Evolutionary conservation across 1,140 invertebrate species (phyloP).

Genomic region (Odontomachus brunneus): DNA sequence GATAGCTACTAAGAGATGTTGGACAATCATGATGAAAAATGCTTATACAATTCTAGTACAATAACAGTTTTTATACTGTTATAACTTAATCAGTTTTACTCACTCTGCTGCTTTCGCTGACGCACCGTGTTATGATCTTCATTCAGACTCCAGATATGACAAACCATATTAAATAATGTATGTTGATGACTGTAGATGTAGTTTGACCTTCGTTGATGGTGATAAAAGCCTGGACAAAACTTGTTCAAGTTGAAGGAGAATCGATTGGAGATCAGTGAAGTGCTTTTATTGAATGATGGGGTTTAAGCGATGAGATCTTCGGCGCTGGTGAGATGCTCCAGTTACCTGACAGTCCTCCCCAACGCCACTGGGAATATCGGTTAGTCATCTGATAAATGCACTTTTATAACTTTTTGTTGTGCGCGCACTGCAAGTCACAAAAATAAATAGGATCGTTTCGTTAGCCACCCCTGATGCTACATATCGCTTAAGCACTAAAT

Average conservation of each 20-base stretch:
- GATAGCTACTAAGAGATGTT: no score
- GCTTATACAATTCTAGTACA: no score
- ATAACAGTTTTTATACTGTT: no score
- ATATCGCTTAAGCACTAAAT: slow-evolving; percentile 59
- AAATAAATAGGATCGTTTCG: slow-evolving; percentile 80
- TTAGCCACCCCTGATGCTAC: slow-evolving; percentile 77
- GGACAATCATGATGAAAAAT: no score
- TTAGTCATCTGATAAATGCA: slow-evolving; percentile 87
- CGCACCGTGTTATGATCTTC: no score
- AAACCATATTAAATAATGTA: slow-evolving; percentile 61
- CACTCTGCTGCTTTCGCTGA: no score
- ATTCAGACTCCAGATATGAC: slow-evolving; percentile 13
- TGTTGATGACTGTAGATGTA: slow-evolving; percentile 38
- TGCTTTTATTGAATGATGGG: slow-evolving; percentile 81
- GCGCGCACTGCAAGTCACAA: slow-evolving; percentile 85
- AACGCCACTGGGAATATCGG: slow-evolving; percentile 85
- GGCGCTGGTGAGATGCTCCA: slow-evolving; percentile 81
- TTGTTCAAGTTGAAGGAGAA: slow-evolving; percentile 55
- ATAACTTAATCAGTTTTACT: no score
- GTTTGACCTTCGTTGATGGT: slow-evolving; percentile 44
- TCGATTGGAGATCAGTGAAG: slow-evolving; percentile 57
- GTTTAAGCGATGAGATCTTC: slow-evolving; percentile 83
- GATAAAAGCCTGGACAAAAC: slow-evolving; percentile 65
- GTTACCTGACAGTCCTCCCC: slow-evolving; percentile 80
- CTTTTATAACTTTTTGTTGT: slow-evolving; percentile 85